phyloP scores from a whole-genome alignment of 2,797 vertebrate genomes.

The Notoglanidium macrostoma region DNA sequence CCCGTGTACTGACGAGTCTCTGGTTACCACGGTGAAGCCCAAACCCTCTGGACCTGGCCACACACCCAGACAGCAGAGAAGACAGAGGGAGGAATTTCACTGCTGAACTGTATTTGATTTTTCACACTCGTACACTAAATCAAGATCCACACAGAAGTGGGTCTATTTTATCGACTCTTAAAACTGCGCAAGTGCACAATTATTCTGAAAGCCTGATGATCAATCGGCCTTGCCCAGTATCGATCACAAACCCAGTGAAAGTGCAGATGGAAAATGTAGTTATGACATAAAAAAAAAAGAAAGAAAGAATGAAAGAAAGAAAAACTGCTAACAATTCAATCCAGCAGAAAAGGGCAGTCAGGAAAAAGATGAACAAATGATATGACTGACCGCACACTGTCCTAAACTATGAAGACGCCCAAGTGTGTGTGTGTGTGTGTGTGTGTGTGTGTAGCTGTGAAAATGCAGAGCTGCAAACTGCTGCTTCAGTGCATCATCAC shows the following conservation, averaged over 20 bases:
- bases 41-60: constrained; percentile 89
- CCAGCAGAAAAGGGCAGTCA: background rate
- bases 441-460: background rate
- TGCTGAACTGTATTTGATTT: constrained; percentile 2
- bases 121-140: constrained; percentile 1
- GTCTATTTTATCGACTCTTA: constrained; percentile 32
- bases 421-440: background rate
- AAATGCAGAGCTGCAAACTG: constrained; percentile 20
- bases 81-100: background rate
- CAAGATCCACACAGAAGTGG: constrained; percentile 9
- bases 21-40: constrained; percentile 97
- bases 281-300: background rate
- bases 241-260: constrained; percentile 25
- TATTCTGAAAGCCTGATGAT: constrained; percentile 36
- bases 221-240: constrained; percentile 33
- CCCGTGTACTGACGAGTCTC: constrained; percentile 92
- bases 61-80: constrained; percentile 20
- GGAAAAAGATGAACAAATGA: background rate
- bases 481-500: constrained; percentile 44
- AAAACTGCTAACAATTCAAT: constrained; percentile 18
- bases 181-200: constrained; percentile 29
- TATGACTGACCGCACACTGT: constrained; percentile 5
- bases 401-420: background rate
- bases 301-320: background rate
- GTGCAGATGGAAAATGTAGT: constrained; percentile 25